A percentile compares a stretch with the other conserved stretches of the same genome.
Conservation (phyloP, 2,888 invertebrate species). For the Myopa tessellatipennis region DNA sequence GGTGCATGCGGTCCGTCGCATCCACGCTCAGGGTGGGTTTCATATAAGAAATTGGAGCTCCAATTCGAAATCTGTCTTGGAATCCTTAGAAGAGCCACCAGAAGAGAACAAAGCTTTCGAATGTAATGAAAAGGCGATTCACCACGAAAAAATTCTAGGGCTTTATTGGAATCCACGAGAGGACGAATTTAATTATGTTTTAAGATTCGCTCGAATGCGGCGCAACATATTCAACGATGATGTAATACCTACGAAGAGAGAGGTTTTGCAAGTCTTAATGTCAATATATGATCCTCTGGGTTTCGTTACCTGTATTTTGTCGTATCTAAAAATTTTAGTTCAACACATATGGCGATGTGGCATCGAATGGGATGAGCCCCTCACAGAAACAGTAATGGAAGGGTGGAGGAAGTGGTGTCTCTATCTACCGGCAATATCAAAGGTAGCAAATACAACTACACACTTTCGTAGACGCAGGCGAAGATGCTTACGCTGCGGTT, state of each 20-base stretch:
- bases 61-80: no score
- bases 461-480: conserved; percentile 7
- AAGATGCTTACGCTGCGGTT: conserved; percentile 6
- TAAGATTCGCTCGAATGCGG: not conserved
- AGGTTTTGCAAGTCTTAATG: not conserved
- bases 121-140: not conserved
- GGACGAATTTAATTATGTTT: not conserved
- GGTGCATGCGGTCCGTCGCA: not conserved
- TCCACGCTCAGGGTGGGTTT: no score
- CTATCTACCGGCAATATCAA: not conserved
- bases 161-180: not conserved
- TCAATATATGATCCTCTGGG: not conserved
- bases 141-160: conserved; percentile 4
- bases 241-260: not conserved
- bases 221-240: not conserved
- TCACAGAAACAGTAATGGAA: not conserved
- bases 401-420: not conserved
- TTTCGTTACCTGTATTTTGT: not conserved
- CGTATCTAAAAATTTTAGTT: not conserved
- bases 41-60: no score
- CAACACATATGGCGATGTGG: not conserved
- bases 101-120: not conserved
- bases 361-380: not conserved
- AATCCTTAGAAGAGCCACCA: not conserved
- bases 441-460: not conserved